Conservation (phyloP, 1,140 invertebrate species). For the Triops cancriformis region DNA sequence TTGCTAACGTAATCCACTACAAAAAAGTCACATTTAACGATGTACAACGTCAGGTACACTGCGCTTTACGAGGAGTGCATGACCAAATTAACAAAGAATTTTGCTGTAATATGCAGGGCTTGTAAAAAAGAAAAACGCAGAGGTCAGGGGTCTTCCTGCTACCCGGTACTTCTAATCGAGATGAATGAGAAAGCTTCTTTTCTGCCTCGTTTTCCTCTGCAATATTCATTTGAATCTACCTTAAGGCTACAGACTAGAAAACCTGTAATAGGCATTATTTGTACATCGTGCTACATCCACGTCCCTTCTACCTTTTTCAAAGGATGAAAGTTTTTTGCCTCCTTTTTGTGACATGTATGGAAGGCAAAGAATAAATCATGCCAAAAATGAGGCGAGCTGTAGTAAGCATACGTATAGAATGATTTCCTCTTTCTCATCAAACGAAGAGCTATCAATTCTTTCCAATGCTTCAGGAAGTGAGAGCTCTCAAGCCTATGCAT, state of each 20-base stretch:
- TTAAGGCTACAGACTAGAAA: neutral
- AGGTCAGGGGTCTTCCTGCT: slow-evolving; percentile 4
- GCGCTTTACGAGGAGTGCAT: neutral
- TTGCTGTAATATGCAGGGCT: neutral
- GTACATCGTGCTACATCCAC: neutral
- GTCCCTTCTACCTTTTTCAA: neutral
- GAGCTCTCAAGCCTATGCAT: neutral
- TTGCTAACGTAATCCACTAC: too few relatives aligned
- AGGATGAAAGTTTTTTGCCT: neutral
- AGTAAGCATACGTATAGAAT: neutral
- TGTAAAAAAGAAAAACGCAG: neutral
- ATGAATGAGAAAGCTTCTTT: neutral
- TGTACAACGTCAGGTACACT: neutral
- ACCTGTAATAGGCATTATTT: slow-evolving; percentile 2
- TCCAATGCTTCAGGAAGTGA: neutral
- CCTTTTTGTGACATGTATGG: neutral
- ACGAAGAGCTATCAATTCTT: neutral
- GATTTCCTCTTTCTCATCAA: neutral
- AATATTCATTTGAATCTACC: neutral
- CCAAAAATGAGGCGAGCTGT: neutral
- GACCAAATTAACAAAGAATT: neutral
- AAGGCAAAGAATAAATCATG: neutral
- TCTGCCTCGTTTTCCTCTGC: neutral
- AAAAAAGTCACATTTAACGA: neutral
- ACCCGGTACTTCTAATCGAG: neutral